phyloP scores from a whole-genome alignment of 1,140 invertebrate species.

The Drosophila baimaii region DNA sequence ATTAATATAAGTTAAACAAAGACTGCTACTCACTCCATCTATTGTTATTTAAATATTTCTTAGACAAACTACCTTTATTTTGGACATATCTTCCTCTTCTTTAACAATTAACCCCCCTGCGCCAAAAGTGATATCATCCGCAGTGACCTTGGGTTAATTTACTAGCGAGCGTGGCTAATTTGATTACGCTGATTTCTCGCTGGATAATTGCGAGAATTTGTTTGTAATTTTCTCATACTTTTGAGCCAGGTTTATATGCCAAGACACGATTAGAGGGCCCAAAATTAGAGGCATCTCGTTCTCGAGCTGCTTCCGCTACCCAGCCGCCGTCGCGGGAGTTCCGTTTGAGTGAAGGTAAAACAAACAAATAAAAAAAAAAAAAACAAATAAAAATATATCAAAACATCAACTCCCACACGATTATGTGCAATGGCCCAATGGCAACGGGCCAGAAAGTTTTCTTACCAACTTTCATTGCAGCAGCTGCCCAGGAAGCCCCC shows the following conservation, averaged over 20 bases:
- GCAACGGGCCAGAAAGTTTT: constrained; percentile 8
- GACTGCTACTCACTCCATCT: background rate
- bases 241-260: too few species aligned
- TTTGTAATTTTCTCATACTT: constrained; percentile 46
- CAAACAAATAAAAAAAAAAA: constrained; percentile 8
- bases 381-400: too few species aligned
- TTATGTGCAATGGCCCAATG: background rate
- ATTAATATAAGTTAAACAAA: constrained; percentile 6
- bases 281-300: constrained; percentile 20
- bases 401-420: background rate
- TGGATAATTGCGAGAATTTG: constrained; percentile 44
- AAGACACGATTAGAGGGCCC: constrained; percentile 18
- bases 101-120: background rate
- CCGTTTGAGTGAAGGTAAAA: constrained; percentile 38
- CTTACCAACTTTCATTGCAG: constrained; percentile 54
- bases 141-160: constrained; percentile 19
- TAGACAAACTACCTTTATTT: constrained; percentile 3
- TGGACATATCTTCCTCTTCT: background rate
- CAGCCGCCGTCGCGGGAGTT: too few species aligned
- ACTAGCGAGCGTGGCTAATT: constrained; percentile 36
- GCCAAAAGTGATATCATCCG: constrained; percentile 25
- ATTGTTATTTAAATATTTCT: constrained; percentile 7
- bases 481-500: constrained; percentile 38
- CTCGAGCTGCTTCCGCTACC: constrained; percentile 20
- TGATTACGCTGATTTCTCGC: constrained; percentile 29